Evolutionary conservation across 1,140 invertebrate species (phyloP), one percentile per base, ranked within the genome.

Genomic region (Paracyclopina nana): DNA sequence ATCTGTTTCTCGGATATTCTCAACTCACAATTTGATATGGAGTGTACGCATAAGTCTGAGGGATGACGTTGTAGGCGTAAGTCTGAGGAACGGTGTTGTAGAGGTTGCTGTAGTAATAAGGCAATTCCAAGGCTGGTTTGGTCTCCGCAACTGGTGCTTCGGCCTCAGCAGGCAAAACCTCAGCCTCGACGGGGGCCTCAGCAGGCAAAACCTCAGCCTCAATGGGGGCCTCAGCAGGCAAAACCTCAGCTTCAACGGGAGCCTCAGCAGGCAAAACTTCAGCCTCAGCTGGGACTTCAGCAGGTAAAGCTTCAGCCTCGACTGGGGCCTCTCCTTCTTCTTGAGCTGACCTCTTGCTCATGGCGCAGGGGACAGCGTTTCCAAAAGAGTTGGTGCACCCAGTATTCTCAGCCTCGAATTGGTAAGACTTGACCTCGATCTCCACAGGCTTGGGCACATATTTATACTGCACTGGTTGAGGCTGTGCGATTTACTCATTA

Each of bases 381-480:
- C 34, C 34, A 20, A 38, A 38, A 20, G 20, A 16, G 34, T 38
- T 38, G 5, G 14, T 38, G 34, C 34, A 38, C 14, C 34, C 34
- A 9, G 34, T 38, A n/a, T 38, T 20, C 5, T 16, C 34, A n/a
- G 14, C 20, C 34, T 38, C 34, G 34, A 38, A 20, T 20, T 38
- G n/a, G 9, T 38, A 38, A 20, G 34, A 16, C 34, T 38, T 38
- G n/a, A 38, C 34, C 8, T 38, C 34, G 20, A 38, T 20, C n/a
- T 38, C 34, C 5, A 38, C 14, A 5, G 14, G n/a, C 34, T 38
- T 20, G 34, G 34, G 34, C 5, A 38, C 34, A 2, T 16, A 38
- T 20, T 38, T 38, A 20, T n/a, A 16, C 34, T 38, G n/a, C 34
- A 38, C 34, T n/a, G 34, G 34, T 38, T 38, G 34, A n/a, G n/a